Conservation (phyloP, 2,113 vertebrate species). For the Hiodon alosoides region DNA sequence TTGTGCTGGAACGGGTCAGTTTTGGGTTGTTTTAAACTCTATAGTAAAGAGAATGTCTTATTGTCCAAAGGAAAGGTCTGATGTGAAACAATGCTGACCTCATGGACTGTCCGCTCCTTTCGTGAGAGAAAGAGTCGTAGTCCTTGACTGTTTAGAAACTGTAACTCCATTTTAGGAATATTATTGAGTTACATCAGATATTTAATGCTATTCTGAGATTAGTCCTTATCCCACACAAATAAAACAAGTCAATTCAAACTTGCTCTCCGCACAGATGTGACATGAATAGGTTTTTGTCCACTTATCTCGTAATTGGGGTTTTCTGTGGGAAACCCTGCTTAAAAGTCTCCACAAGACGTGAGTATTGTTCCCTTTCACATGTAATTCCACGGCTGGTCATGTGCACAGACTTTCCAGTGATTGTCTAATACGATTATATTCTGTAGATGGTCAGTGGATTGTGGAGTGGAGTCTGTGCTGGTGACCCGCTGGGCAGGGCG, state of each 20-base stretch:
- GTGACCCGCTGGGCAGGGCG: too few species aligned
- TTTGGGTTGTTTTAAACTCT: too few species aligned
- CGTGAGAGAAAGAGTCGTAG: too few species aligned
- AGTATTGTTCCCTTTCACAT: background rate
- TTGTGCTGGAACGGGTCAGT: too few species aligned
- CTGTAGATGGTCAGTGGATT: too few species aligned
- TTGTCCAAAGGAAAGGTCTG: too few species aligned
- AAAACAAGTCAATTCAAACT: background rate
- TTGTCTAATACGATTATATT: slow-evolving; percentile 10
- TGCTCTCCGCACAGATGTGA: background rate
- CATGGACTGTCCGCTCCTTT: too few species aligned
- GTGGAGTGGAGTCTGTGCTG: too few species aligned
- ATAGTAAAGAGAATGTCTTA: too few species aligned
- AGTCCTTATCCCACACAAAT: background rate
- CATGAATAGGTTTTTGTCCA: slow-evolving; percentile 7
- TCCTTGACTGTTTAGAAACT: background rate
- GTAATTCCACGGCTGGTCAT: background rate
- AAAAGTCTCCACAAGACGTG: background rate
- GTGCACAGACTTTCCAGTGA: background rate
- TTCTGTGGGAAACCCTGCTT: background rate
- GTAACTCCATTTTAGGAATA: background rate
- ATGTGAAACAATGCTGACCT: too few species aligned
- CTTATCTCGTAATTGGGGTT: background rate
- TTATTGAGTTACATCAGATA: background rate
- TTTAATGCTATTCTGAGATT: background rate